These are phyloP conservation scores for Hedya salicella DNA, from an alignment of 2,888 invertebrate genomes.

Conservation along the genomic window DNA sequence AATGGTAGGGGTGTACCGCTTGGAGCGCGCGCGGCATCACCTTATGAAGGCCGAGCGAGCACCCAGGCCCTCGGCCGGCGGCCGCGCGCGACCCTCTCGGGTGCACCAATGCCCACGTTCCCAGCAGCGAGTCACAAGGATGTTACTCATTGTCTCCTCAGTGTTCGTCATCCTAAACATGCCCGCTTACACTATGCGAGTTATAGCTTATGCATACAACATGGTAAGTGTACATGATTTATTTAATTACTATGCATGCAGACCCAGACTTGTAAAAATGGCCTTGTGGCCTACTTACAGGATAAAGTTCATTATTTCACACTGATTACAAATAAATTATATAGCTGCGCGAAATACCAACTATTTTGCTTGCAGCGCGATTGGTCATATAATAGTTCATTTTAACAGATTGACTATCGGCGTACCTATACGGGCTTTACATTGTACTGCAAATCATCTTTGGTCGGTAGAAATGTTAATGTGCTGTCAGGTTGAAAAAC, in stretches of 20 bases:
- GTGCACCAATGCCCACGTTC: constrained; percentile 73
- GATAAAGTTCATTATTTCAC: too few species aligned
- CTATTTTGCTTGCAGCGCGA: constrained; percentile 5
- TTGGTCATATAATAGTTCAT: not conserved
- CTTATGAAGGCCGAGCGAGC: constrained; percentile 57
- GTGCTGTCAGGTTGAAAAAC: too few species aligned
- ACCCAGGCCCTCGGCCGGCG: constrained; percentile 23
- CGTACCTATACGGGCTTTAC: too few species aligned
- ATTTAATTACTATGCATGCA: not conserved
- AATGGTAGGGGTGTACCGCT: constrained; percentile 87
- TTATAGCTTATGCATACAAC: constrained; percentile 86
- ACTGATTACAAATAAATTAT: not conserved
- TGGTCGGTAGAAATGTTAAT: too few species aligned
- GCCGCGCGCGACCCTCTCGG: constrained; percentile 44
- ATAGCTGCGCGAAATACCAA: not conserved
- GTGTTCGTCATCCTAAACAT: constrained; percentile 91
- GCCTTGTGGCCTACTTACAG: not conserved
- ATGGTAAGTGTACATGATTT: constrained; percentile 66
- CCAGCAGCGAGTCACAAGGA: constrained; percentile 90
- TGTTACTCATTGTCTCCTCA: constrained; percentile 92
- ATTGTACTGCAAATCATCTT: too few species aligned
- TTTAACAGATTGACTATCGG: too few species aligned
- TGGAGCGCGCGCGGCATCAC: constrained; percentile 76
- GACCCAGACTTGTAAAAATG: too few species aligned
- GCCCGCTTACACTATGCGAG: constrained; percentile 90